phyloP scores from a whole-genome alignment of 2,113 vertebrate genomes.

The Silurus glanis region DNA sequence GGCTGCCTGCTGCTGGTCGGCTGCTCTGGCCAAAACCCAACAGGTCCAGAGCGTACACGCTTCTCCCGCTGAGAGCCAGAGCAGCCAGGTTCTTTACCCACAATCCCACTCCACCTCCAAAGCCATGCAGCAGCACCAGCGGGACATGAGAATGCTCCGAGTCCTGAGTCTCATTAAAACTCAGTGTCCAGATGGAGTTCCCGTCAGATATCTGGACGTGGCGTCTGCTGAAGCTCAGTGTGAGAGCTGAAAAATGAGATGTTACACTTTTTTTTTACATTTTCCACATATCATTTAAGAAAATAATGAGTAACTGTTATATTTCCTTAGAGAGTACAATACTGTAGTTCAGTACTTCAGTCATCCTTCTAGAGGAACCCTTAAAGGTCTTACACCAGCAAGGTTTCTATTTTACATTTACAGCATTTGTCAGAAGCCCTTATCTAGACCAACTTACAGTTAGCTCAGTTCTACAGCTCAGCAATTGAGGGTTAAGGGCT shows the following conservation, averaged over 20 bases:
- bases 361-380: background rate
- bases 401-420: no score
- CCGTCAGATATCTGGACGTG: constrained; percentile 78
- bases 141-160: constrained; percentile 69
- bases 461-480: no score
- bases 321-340: background rate
- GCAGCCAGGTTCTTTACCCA: constrained; percentile 91
- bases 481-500: no score
- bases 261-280: background rate
- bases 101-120: constrained; percentile 88
- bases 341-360: background rate
- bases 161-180: constrained; percentile 69
- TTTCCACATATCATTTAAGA: background rate
- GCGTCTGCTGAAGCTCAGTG: constrained; percentile 76
- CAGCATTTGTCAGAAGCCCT: no score
- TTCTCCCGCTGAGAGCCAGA: constrained; percentile 74
- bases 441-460: no score
- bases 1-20: constrained; percentile 76
- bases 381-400: background rate
- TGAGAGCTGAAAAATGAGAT: constrained; percentile 72
- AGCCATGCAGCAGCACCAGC: constrained; percentile 89
- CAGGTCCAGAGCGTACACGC: constrained; percentile 86
- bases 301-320: background rate
- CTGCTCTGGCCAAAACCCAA: constrained; percentile 93
- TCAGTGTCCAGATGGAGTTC: constrained; percentile 90